These are phyloP conservation scores for Drosophila pseudotalamancana DNA, from an alignment of 2,888 invertebrate genomes.

Conservation along the genomic window DNA sequence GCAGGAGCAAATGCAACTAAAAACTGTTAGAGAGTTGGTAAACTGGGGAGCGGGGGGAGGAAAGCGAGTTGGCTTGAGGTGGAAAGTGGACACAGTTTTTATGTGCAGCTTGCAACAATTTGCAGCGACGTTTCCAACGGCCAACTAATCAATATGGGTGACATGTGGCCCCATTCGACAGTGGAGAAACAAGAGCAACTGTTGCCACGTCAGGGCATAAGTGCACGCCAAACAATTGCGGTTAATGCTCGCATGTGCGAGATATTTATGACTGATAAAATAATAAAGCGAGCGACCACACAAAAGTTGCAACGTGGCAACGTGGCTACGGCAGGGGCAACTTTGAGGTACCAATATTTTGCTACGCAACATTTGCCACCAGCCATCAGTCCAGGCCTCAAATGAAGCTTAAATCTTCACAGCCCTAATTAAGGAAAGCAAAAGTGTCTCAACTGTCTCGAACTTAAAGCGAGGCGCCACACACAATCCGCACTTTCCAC, in stretches of 20 bases:
- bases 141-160: constrained; percentile 75
- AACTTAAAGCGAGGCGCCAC: constrained; percentile 1
- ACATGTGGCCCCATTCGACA: constrained; percentile 44
- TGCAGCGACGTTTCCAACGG: constrained; percentile 72
- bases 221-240: constrained; percentile 75
- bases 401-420: too few relatives aligned
- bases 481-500: too few relatives aligned
- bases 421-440: too few relatives aligned
- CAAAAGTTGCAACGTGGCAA: constrained; percentile 13
- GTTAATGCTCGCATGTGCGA: constrained; percentile 73
- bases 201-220: constrained; percentile 54
- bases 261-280: constrained; percentile 78
- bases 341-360: constrained; percentile 6
- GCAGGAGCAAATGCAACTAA: constrained; percentile 43
- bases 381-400: too few relatives aligned
- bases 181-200: constrained; percentile 2
- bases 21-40: constrained; percentile 29
- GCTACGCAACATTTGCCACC: constrained; percentile 3
- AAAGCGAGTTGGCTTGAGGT: constrained; percentile 23
- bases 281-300: constrained; percentile 58
- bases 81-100: constrained; percentile 36
- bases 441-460: too few relatives aligned
- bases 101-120: constrained; percentile 66
- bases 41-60: neutral
- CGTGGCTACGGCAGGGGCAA: too few relatives aligned